A percentile compares a stretch with the other conserved stretches of the same genome.
phyloP scores from a whole-genome alignment of 2,888 invertebrate genomes.

The Parnassius apollo region DNA sequence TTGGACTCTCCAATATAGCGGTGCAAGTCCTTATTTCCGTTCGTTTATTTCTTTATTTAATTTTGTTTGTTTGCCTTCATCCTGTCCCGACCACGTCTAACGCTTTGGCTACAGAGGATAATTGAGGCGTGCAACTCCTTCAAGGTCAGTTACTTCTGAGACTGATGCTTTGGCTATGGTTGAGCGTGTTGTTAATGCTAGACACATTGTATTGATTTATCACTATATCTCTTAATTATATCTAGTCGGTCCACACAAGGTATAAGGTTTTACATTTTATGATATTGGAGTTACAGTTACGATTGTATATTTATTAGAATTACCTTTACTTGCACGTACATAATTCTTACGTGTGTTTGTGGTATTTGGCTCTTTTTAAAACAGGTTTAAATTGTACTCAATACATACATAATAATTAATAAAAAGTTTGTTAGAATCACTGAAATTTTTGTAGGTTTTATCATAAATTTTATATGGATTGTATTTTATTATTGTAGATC shows the following conservation, averaged over 20 bases:
- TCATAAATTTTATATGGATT: too few species aligned
- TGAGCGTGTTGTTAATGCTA: constrained; percentile 11
- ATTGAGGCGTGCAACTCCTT: constrained; percentile 96
- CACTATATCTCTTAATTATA: constrained; percentile 5
- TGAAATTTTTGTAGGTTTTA: too few species aligned
- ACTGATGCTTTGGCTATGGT: constrained; percentile 28
- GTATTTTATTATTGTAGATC: too few species aligned
- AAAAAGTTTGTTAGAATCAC: too few species aligned
- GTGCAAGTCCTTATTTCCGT: constrained; percentile 34
- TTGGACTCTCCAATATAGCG: constrained; percentile 33
- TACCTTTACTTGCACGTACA: too few species aligned
- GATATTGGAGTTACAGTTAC: too few species aligned
- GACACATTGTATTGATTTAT: constrained; percentile 1
- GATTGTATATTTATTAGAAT: too few species aligned
- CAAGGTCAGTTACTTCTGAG: constrained; percentile 84
- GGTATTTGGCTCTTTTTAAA: too few species aligned
- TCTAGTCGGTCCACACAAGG: not conserved
- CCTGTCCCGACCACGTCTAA: constrained; percentile 59
- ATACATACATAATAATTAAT: too few species aligned
- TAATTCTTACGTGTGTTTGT: too few species aligned
- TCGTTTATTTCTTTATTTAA: constrained; percentile 53
- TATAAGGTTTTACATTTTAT: not conserved
- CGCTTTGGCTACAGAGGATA: constrained; percentile 89
- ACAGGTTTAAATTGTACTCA: too few species aligned
- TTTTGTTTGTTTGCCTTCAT: constrained; percentile 67